A percentile compares a stretch with the other conserved stretches of the same genome.
Conservation (phyloP, 2,113 vertebrate genomes). For the Ciconia boyciana region DNA sequence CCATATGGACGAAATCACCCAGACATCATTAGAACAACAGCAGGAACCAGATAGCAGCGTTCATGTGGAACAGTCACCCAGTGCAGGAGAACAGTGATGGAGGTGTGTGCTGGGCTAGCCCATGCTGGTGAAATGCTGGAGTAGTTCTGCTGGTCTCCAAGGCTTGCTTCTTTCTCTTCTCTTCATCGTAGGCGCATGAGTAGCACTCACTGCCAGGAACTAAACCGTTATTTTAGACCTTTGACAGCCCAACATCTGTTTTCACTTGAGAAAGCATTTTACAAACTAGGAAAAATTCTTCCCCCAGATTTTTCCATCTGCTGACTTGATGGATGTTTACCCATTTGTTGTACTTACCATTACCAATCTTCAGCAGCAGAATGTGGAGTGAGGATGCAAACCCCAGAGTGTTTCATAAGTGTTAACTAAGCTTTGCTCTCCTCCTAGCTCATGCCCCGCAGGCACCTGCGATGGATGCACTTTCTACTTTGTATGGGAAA, state of each 20-base stretch:
- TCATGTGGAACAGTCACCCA: neutral
- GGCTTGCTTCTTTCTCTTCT: neutral
- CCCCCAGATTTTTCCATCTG: neutral
- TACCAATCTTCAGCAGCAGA: neutral
- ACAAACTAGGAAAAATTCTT: neutral
- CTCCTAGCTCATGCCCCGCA: conserved; percentile 83
- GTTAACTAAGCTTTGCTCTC: conserved; percentile 6
- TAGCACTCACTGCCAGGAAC: neutral
- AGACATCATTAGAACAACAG: neutral
- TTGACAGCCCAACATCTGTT: neutral
- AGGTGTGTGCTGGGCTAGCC: neutral
- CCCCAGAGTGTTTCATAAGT: neutral
- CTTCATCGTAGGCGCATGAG: neutral
- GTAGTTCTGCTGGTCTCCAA: neutral
- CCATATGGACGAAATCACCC: conserved; percentile 11
- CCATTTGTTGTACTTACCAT: neutral
- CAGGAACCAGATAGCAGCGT: neutral
- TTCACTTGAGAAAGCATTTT: neutral
- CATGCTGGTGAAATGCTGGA: accelerated
- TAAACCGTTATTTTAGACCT: neutral
- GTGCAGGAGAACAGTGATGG: neutral
- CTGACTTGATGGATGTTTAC: neutral
- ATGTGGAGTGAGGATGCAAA: neutral
- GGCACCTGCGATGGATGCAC: conserved; percentile 94
- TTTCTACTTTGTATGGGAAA: conserved; percentile 95